A percentile compares a stretch with the other conserved stretches of the same genome.
Evolutionary conservation across 1,140 invertebrate genomes (phyloP).

Genomic region (Metaphire vulgaris): DNA sequence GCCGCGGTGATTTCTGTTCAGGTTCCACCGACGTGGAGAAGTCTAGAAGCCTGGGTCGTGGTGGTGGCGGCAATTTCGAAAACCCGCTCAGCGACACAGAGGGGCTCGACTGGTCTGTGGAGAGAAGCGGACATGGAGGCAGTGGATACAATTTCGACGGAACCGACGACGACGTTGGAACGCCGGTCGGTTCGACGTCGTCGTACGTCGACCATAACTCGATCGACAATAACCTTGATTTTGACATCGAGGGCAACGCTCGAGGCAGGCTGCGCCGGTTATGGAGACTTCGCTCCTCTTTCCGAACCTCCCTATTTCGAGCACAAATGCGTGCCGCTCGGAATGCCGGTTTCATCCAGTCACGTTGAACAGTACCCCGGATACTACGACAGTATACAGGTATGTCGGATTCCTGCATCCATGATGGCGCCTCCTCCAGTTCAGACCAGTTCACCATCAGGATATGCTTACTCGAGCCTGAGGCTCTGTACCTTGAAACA

Average conservation of each 20-base stretch:
- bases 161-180: background rate
- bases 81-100: background rate
- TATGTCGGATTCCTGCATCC: background rate
- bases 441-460: background rate
- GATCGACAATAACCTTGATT: background rate
- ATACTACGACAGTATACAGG: background rate
- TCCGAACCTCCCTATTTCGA: background rate
- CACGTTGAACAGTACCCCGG: background rate
- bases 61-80: background rate
- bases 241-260: background rate
- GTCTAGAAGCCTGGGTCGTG: background rate
- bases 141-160: background rate
- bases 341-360: background rate
- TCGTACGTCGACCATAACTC: background rate
- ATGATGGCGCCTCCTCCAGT: background rate
- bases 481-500: background rate
- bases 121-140: background rate
- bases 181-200: background rate
- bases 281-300: background rate
- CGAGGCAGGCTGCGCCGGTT: background rate
- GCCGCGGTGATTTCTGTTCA: background rate
- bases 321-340: background rate
- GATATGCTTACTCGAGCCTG: background rate
- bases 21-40: background rate
- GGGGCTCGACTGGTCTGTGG: background rate